Evolutionary conservation across 2,888 invertebrate species (phyloP).

Genomic region (Crossocerus cetratus): DNA sequence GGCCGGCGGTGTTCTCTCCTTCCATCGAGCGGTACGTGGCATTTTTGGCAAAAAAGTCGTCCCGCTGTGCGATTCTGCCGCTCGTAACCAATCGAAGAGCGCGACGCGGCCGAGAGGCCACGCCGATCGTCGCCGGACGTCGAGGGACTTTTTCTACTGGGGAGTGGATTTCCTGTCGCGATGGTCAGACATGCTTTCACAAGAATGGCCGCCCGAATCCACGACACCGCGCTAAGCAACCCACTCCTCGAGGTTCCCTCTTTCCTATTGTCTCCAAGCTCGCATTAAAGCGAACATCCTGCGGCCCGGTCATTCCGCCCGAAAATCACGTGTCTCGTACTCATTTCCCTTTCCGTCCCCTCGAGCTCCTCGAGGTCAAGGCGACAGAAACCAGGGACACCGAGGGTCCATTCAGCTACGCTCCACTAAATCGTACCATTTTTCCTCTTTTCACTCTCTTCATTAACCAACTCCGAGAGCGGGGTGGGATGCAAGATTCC

Average conservation of each 20-base stretch:
- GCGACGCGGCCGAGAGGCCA: constrained; percentile 21
- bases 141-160: constrained; percentile 44
- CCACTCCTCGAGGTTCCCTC: constrained; percentile 24
- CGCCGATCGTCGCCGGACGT: constrained; percentile 28
- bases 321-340: constrained; percentile 64
- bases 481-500: constrained; percentile 3
- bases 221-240: constrained; percentile 11
- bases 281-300: constrained; percentile 70
- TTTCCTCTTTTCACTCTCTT: neutral
- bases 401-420: neutral
- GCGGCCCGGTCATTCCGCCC: constrained; percentile 42
- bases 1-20: constrained; percentile 36
- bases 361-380: neutral
- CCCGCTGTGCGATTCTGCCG: constrained; percentile 67
- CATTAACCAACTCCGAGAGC: neutral
- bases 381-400: neutral
- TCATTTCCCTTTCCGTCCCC: constrained; percentile 62
- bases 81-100: constrained; percentile 59
- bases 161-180: constrained; percentile 44
- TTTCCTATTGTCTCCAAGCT: constrained; percentile 22
- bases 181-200: constrained; percentile 56
- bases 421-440: neutral
- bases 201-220: constrained; percentile 32
- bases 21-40: constrained; percentile 9
- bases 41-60: constrained; percentile 45